A percentile compares a stretch with the other conserved stretches of the same genome.
These are phyloP conservation scores for Buphagus erythrorhynchus DNA, from an alignment of 2,797 vertebrate genomes.

Conservation along the genomic window DNA sequence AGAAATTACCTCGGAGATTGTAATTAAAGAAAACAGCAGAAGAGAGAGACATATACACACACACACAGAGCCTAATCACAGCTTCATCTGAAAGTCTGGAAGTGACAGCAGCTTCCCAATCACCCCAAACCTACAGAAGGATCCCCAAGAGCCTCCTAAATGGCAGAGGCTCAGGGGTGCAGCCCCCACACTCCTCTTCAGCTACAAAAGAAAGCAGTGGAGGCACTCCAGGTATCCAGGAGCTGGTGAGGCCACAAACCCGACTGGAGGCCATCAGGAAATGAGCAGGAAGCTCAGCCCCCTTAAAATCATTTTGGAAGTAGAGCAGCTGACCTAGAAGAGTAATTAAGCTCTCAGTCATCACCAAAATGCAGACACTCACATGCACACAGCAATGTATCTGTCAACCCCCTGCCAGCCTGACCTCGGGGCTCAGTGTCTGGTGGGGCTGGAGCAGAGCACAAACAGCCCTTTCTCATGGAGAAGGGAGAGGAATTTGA, in stretches of 20 bases:
- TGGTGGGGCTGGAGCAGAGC: background rate
- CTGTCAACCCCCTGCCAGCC: slow-evolving; percentile 2
- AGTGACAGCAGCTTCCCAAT: background rate
- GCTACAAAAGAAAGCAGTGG: background rate
- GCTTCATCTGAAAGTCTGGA: background rate
- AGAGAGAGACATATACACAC: slow-evolving; percentile 43
- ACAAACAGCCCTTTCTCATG: background rate
- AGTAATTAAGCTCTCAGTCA: slow-evolving; percentile 11
- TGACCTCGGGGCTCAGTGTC: background rate
- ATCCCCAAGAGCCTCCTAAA: background rate
- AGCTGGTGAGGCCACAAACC: background rate
- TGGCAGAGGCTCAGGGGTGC: background rate
- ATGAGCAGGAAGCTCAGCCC: slow-evolving; percentile 10
- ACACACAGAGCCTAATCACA: background rate
- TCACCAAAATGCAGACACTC: background rate
- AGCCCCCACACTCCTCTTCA: accelerated
- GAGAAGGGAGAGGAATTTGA: background rate
- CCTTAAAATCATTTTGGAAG: slow-evolving; percentile 6
- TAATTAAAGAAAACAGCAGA: slow-evolving; percentile 91
- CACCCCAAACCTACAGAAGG: background rate
- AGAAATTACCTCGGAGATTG: slow-evolving; percentile 95
- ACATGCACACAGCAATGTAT: background rate
- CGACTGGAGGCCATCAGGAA: background rate
- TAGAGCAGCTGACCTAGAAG: slow-evolving; percentile 1
- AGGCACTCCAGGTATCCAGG: background rate